Conservation (phyloP, 2,113 vertebrate genomes). For the Carassius auratus region DNA sequence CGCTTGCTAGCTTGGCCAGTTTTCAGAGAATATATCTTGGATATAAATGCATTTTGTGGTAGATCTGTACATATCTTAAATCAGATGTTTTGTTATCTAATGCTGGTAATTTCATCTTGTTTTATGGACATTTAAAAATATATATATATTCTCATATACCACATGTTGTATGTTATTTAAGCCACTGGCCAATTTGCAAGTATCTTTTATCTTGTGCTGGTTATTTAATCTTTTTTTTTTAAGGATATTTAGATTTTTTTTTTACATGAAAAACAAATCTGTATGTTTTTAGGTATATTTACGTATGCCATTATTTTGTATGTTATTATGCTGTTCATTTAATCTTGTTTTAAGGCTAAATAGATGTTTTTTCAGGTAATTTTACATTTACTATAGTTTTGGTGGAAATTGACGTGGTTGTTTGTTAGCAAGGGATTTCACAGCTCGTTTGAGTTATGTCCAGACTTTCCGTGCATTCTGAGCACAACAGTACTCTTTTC, state of each 20-base stretch:
- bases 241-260: no score
- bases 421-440: not conserved
- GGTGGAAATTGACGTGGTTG: not conserved
- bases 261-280: not conserved
- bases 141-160: no score
- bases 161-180: no score
- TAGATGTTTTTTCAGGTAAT: not conserved
- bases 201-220: no score
- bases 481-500: not conserved
- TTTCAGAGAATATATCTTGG: not conserved
- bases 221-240: no score
- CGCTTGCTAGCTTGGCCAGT: not conserved
- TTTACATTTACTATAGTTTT: not conserved
- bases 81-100: not conserved
- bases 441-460: constrained; percentile 2
- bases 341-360: not conserved
- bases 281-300: not conserved
- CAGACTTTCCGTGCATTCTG: constrained; percentile 16
- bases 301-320: not conserved
- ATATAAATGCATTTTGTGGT: not conserved
- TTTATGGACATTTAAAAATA: no score
- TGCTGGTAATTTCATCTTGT: not conserved
- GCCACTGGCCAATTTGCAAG: no score
- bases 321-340: not conserved
- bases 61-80: not conserved